Evolutionary conservation across 2,113 vertebrate genomes (phyloP).

Genomic region (Anser brachyrhynchus): DNA sequence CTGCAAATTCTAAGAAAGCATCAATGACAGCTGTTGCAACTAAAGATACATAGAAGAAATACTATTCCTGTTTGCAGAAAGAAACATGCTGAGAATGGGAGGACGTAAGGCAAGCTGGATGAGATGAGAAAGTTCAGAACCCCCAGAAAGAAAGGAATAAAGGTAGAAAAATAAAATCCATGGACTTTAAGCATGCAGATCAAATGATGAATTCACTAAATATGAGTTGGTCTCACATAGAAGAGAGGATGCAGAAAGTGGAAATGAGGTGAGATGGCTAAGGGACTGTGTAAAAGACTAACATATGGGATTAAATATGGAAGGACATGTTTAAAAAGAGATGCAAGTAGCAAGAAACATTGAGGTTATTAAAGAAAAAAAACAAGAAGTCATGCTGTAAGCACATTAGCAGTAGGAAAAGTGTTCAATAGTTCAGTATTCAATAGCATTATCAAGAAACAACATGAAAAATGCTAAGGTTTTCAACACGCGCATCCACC

Average conservation of each 20-base stretch:
- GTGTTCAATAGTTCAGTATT: background rate
- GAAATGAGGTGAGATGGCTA: background rate
- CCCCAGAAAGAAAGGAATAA: background rate
- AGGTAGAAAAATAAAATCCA: background rate
- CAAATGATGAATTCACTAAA: background rate
- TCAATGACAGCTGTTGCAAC: background rate
- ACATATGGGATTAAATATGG: background rate
- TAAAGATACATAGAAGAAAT: background rate
- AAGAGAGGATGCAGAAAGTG: background rate
- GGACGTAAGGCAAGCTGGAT: background rate
- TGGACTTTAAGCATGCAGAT: background rate
- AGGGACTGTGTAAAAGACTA: background rate
- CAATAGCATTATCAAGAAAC: background rate
- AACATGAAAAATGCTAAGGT: background rate
- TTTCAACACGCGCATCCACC: fast-evolving
- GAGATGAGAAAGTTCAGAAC: background rate
- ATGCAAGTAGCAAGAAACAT: background rate
- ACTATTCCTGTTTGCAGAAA: background rate
- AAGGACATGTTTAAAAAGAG: background rate
- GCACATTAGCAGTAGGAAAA: background rate
- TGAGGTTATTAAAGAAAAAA: background rate
- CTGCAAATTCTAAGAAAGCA: background rate
- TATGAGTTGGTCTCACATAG: background rate
- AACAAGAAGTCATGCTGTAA: background rate
- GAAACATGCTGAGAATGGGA: background rate